phyloP scores from a whole-genome alignment of 1,140 invertebrate species.

The Linepithema humile region DNA sequence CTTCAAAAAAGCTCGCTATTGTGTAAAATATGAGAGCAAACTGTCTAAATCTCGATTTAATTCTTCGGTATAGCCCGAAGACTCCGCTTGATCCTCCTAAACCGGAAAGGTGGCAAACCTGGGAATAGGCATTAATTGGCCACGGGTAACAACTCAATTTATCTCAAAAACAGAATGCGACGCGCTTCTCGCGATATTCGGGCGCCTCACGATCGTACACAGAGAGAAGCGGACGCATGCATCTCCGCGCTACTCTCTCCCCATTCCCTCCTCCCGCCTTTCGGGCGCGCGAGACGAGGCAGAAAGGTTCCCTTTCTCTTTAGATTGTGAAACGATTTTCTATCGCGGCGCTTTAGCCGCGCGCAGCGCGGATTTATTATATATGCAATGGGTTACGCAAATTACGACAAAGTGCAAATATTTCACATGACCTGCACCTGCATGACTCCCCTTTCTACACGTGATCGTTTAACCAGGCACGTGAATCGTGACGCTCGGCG shows the following conservation, averaged over 20 bases:
- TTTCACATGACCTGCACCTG: conserved; percentile 81
- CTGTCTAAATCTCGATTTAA: too few relatives aligned
- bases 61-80: too few relatives aligned
- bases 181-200: background rate
- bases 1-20: too few relatives aligned
- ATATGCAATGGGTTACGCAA: conserved; percentile 79
- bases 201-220: background rate
- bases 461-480: conserved; percentile 69
- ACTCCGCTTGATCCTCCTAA: too few relatives aligned
- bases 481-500: conserved; percentile 57
- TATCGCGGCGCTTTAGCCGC: conserved; percentile 71
- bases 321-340: conserved; percentile 79
- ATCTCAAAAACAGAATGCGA: background rate
- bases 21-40: too few relatives aligned
- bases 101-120: too few relatives aligned
- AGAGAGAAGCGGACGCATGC: conserved; percentile 45
- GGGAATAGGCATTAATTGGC: background rate
- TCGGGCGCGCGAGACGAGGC: conserved; percentile 57
- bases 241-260: conserved; percentile 55
- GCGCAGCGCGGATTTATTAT: conserved; percentile 76
- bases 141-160: background rate
- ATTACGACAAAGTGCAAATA: conserved; percentile 81
- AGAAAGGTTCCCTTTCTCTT: conserved; percentile 79
- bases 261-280: background rate
- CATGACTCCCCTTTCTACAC: conserved; percentile 70